Conservation (phyloP, 2,113 vertebrate genomes). For the Eolophus roseicapilla region DNA sequence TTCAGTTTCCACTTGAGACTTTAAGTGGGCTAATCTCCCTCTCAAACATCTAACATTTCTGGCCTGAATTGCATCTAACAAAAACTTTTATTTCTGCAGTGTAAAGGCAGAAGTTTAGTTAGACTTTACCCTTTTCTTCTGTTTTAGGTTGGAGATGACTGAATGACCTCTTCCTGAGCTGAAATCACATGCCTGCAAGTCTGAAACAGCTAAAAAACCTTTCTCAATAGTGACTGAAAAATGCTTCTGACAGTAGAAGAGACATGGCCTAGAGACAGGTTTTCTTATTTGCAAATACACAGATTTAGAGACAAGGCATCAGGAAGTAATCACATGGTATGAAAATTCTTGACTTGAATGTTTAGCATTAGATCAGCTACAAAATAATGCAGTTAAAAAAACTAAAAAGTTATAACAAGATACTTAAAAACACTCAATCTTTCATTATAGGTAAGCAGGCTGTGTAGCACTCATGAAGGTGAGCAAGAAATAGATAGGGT, state of each 20-base stretch:
- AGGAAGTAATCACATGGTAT: neutral
- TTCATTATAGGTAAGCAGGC: neutral
- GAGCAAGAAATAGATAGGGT: neutral
- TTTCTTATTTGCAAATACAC: neutral
- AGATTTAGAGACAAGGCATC: neutral
- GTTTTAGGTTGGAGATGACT: neutral
- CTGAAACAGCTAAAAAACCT: neutral
- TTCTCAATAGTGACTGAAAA: neutral
- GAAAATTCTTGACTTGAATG: neutral
- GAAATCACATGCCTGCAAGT: neutral
- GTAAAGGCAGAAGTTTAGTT: neutral
- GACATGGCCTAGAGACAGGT: neutral
- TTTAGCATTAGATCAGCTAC: neutral
- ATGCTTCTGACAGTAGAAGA: neutral
- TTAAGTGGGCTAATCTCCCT: neutral
- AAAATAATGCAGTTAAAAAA: neutral
- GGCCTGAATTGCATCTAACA: neutral
- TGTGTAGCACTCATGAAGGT: neutral
- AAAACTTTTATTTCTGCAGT: neutral
- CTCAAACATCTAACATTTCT: neutral
- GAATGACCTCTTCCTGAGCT: neutral
- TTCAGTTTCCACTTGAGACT: neutral
- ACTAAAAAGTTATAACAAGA: neutral
- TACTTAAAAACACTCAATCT: neutral
- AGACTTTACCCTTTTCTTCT: neutral